Evolutionary conservation across 2,888 invertebrate genomes (phyloP).

Genomic region (Pheosia gnoma): DNA sequence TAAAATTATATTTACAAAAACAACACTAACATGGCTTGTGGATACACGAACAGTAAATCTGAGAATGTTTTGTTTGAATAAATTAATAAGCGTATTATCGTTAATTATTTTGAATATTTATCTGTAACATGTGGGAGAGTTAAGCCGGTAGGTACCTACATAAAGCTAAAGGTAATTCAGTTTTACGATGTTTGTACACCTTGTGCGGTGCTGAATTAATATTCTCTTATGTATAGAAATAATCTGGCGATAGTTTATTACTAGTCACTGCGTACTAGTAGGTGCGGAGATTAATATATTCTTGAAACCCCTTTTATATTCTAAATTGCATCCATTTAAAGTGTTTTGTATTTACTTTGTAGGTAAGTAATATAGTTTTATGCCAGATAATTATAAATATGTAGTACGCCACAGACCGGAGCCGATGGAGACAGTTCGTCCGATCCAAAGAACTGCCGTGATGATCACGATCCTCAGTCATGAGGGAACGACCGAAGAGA

Average conservation of each 20-base stretch:
- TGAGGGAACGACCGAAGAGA: too few species aligned
- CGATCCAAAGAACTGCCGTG: too few species aligned
- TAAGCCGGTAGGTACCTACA: conserved; percentile 45
- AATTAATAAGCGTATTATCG: conserved; percentile 29
- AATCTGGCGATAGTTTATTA: not conserved
- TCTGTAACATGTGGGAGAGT: conserved; percentile 64
- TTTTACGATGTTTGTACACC: conserved; percentile 73
- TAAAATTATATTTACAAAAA: conserved; percentile 1
- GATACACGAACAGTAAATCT: not conserved
- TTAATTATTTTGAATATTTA: conserved; percentile 54
- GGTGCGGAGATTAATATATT: not conserved
- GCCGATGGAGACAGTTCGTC: too few species aligned
- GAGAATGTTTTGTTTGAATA: conserved; percentile 31
- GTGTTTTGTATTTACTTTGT: too few species aligned
- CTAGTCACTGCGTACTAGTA: not conserved
- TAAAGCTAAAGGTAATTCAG: conserved; percentile 31
- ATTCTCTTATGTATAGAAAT: not conserved
- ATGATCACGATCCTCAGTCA: too few species aligned
- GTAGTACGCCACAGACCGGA: too few species aligned
- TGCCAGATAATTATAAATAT: too few species aligned
- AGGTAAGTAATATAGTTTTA: too few species aligned
- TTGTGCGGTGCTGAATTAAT: conserved; percentile 34
- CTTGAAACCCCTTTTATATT: too few species aligned
- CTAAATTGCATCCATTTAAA: too few species aligned
- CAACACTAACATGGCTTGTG: not conserved